Evolutionary conservation across 2,113 vertebrate genomes (phyloP), one percentile per base, ranked within the genome.

Genomic region (Neolamprologus cancellatus): DNA sequence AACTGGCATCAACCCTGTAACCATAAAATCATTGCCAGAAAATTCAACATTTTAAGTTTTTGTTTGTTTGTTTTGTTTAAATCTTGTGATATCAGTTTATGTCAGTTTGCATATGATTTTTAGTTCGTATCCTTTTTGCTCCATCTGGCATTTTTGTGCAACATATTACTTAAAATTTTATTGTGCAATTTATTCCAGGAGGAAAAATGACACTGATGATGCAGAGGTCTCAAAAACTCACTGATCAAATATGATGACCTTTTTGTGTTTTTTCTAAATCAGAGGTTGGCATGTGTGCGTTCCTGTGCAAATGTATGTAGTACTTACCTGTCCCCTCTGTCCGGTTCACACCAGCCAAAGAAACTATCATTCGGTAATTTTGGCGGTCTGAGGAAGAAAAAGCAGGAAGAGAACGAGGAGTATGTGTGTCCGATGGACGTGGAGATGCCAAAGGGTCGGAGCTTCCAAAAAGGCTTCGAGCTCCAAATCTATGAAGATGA

Each of bases 391-490:
- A 97, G 98, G 84, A 99, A 98, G 95, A 99, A 98, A 90, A 98
- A 96, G 89, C 98, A 98, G 81, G 98, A 99, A 28, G 99, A 99
- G 14, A 97, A 84, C 4, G 98, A 99, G 85, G 98, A 99, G 91
- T 99, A 99, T 3, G 97, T 99, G 36, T 99, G 99, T 93, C 98
- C 99, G 0, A 99, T 99, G 99, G 99, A 99, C 39, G 91, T 99
- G 92, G 97, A 98, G 8, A 97, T 97, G 94, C 96, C 95, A 2
- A 96, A 97, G 85, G 97, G 97, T 85, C 95, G 95, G 39, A 95
- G 96, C 39, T 97, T 97, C 0, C 98, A 98, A 92, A 98, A 98
- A 89, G 97, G 97, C 3, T 97, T 96, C 23, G 98, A 99, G 90
- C 95, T 98, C 36, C 95, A 95, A 82, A 96, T 98, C 0, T 98